These are phyloP conservation scores for Dilophus febrilis DNA, from an alignment of 2,888 invertebrate genomes.

Conservation along the genomic window DNA sequence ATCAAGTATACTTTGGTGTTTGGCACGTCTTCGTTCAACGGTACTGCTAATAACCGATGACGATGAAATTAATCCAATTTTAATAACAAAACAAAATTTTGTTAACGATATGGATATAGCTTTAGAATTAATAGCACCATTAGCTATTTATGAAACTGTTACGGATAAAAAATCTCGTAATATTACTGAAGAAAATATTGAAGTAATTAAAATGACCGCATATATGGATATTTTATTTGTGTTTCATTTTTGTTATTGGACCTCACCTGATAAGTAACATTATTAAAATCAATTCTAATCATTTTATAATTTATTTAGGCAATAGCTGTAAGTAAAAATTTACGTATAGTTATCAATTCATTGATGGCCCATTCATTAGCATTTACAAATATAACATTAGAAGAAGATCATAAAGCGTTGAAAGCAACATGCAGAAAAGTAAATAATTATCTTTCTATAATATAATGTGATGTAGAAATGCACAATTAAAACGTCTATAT, in stretches of 20 bases:
- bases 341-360: slow-evolving; percentile 19
- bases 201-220: too few species aligned
- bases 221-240: too few species aligned
- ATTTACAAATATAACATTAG: slow-evolving; percentile 25
- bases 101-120: slow-evolving; percentile 19
- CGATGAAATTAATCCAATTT: slow-evolving; percentile 4
- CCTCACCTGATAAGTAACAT: too few species aligned
- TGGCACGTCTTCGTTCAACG: slow-evolving; percentile 17
- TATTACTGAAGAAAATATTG: slow-evolving; percentile 5
- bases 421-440: slow-evolving; percentile 26
- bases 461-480: too few species aligned
- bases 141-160: slow-evolving; percentile 16
- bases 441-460: neutral
- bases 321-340: slow-evolving; percentile 16
- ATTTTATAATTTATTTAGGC: slow-evolving; percentile 11
- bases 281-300: too few species aligned
- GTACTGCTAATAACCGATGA: slow-evolving; percentile 1
- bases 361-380: slow-evolving; percentile 23
- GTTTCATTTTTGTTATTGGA: too few species aligned
- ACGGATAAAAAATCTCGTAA: slow-evolving; percentile 10
- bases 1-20: slow-evolving; percentile 25
- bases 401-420: slow-evolving; percentile 23
- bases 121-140: slow-evolving; percentile 18
- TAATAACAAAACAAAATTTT: slow-evolving; percentile 16
- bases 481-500: too few species aligned